Evolutionary conservation across 2,888 invertebrate genomes (phyloP).

Genomic region (Torymus texanus): DNA sequence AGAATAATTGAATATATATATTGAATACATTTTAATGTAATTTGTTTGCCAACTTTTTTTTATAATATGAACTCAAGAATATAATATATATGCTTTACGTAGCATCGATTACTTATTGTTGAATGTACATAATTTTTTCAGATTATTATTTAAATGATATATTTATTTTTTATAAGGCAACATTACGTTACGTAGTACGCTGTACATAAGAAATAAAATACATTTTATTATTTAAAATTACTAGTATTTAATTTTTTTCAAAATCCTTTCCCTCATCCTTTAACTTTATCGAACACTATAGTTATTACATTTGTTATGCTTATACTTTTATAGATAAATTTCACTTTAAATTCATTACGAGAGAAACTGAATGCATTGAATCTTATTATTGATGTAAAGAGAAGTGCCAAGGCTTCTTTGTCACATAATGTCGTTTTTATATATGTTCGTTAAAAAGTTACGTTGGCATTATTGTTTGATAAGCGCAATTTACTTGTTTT

Average conservation of each 20-base stretch:
- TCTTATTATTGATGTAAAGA: not conserved
- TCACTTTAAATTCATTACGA: too few relatives aligned
- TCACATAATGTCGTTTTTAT: not conserved
- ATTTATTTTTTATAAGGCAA: conserved; percentile 58
- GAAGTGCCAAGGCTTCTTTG: conserved; percentile 18
- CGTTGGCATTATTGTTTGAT: conserved; percentile 10
- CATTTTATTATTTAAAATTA: conserved; percentile 27
- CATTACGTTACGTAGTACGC: conserved; percentile 16
- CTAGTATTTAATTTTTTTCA: not conserved
- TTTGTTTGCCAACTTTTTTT: too few relatives aligned
- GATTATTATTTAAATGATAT: conserved; percentile 66
- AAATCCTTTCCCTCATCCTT: too few relatives aligned
- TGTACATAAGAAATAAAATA: conserved; percentile 44
- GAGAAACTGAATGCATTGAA: too few relatives aligned
- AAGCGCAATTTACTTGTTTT: conserved; percentile 37
- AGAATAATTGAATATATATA: too few relatives aligned
- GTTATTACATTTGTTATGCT: too few relatives aligned
- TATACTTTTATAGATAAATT: too few relatives aligned
- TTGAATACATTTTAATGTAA: too few relatives aligned
- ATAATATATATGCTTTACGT: too few relatives aligned
- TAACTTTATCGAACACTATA: too few relatives aligned
- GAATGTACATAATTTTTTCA: conserved; percentile 65
- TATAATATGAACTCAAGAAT: too few relatives aligned
- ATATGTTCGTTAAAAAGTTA: conserved; percentile 10
- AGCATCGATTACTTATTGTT: conserved; percentile 58